Percentiles rank a stretch among this genome's conserved stretches.
phyloP scores from a whole-genome alignment of 2,888 invertebrate species.

The Helleia helle region DNA sequence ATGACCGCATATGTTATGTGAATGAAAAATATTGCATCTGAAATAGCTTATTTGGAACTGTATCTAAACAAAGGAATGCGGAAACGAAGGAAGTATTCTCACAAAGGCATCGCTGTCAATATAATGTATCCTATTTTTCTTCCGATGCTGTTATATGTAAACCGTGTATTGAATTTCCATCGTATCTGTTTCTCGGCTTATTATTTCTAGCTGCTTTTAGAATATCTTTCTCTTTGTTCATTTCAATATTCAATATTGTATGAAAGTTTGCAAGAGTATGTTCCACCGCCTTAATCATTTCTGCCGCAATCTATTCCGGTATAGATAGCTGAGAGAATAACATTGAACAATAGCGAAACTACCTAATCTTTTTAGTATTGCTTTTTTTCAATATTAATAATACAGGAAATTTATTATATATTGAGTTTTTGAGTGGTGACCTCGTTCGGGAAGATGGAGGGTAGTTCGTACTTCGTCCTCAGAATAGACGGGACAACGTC shows the following conservation, averaged over 20 bases:
- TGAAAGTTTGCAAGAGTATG: neutral
- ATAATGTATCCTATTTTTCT: conserved; percentile 5
- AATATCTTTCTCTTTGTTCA: neutral
- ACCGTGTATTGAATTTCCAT: conserved; percentile 6
- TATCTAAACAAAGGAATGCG: conserved; percentile 2
- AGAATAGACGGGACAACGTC: no score
- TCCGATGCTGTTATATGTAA: conserved; percentile 6
- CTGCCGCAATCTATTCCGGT: no score
- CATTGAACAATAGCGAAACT: no score
- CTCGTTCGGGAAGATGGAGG: no score
- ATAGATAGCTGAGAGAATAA: no score
- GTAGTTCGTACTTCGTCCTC: no score
- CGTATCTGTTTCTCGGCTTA: conserved; percentile 1
- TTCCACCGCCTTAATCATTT: conserved; percentile 1
- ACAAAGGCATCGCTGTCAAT: conserved; percentile 3
- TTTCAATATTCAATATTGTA: neutral
- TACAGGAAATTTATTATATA: no score
- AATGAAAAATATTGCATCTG: conserved; percentile 2
- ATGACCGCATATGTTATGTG: no score
- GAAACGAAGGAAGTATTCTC: neutral
- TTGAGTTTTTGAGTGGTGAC: no score
- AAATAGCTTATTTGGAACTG: conserved; percentile 5
- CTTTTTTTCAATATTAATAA: no score
- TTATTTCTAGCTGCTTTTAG: neutral
- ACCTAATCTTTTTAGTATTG: no score